Conservation (phyloP, 2,888 invertebrate genomes). For the Pharmacophagus antenor region DNA sequence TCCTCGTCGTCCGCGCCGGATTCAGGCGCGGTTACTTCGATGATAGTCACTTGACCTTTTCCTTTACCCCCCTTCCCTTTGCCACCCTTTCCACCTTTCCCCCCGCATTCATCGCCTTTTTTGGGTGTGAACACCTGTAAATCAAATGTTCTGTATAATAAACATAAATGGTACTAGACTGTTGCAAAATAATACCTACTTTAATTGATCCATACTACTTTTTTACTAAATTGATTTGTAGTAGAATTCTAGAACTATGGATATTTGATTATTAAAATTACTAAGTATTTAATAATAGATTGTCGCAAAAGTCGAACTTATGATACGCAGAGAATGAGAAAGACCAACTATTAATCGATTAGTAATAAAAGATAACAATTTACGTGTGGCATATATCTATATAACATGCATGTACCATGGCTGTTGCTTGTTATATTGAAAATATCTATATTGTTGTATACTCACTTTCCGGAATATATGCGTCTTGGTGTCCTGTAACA, state of each 20-base stretch:
- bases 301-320: no score
- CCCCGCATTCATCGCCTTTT: conserved; percentile 80
- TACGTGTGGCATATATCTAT: no score
- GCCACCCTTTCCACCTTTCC: conserved; percentile 86
- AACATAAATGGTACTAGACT: not conserved
- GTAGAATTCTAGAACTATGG: not conserved
- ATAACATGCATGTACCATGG: no score
- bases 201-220: not conserved
- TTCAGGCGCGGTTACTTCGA: conserved; percentile 77
- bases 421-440: no score
- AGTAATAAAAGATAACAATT: no score
- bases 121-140: conserved; percentile 75
- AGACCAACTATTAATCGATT: no score
- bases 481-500: conserved; percentile 62
- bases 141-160: conserved; percentile 13
- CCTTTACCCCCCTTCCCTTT: conserved; percentile 87
- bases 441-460: not conserved
- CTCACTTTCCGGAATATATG: conserved; percentile 69
- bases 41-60: conserved; percentile 87
- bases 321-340: no score
- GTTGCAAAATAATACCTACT: not conserved
- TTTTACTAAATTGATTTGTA: not conserved
- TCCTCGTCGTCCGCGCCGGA: conserved; percentile 66
- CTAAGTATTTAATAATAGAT: no score
- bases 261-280: not conserved